A percentile compares a stretch with the other conserved stretches of the same genome.
phyloP scores from a whole-genome alignment of 2,888 invertebrate genomes.

The Tipula helvola region DNA sequence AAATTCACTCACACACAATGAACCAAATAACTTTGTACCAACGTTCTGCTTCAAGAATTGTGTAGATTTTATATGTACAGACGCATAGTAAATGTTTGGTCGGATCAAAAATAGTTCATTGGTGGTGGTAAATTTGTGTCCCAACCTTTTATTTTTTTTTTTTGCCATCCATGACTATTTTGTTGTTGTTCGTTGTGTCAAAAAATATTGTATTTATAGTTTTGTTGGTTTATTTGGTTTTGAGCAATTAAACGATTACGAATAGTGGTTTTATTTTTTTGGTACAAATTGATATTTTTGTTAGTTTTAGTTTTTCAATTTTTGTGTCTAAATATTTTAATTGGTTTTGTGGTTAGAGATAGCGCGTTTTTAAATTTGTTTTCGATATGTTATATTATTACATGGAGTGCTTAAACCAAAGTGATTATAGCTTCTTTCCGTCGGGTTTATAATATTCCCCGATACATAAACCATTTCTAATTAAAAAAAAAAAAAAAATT shows the following conservation, averaged over 20 bases:
- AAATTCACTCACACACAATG: neutral
- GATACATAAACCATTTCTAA: neutral
- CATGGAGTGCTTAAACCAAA: neutral
- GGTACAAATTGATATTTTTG: neutral
- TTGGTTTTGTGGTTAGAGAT: neutral
- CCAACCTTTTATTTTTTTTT: neutral
- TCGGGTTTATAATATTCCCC: neutral
- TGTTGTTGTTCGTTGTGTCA: neutral
- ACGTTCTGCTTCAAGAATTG: neutral
- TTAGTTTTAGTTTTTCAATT: neutral
- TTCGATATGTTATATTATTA: neutral
- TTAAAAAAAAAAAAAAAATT: neutral
- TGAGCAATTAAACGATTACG: neutral
- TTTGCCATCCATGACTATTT: neutral
- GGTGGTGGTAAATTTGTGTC: neutral
- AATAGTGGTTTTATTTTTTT: neutral
- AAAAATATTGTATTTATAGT: neutral
- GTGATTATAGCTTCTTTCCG: neutral
- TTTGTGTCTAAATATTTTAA: neutral
- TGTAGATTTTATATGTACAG: neutral
- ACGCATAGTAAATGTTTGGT: neutral
- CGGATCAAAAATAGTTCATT: neutral
- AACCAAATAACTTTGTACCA: neutral
- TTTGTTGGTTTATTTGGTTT: neutral
- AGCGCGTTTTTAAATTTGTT: neutral